These are phyloP conservation scores for Drosophila baimaii DNA, from an alignment of 1,140 invertebrate species.

Conservation along the genomic window DNA sequence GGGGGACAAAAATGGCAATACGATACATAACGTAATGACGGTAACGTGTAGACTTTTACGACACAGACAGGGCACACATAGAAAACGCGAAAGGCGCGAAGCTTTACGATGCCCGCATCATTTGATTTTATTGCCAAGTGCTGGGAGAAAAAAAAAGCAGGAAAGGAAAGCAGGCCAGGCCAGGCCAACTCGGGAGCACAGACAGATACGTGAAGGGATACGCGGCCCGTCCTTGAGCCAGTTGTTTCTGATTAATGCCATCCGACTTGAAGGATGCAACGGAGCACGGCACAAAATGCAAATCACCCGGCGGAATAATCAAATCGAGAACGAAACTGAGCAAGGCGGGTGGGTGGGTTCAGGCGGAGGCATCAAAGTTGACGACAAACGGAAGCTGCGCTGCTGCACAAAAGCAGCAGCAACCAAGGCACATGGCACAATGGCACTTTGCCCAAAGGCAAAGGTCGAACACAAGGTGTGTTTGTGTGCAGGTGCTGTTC, in stretches of 20 bases:
- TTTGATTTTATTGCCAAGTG: constrained; percentile 81
- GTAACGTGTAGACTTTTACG: constrained; percentile 73
- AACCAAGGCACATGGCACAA: constrained; percentile 37
- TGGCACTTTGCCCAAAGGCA: constrained; percentile 41
- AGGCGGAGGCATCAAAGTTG: constrained; percentile 63
- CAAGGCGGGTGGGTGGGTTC: constrained; percentile 35
- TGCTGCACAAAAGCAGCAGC: constrained; percentile 49
- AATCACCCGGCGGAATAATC: constrained; percentile 79
- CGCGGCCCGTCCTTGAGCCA: constrained; percentile 68
- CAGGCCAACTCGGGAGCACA: constrained; percentile 7
- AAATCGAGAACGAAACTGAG: constrained; percentile 65
- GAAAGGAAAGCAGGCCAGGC: background rate
- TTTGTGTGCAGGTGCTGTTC: constrained; percentile 1
- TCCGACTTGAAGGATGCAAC: constrained; percentile 68
- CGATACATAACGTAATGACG: constrained; percentile 63
- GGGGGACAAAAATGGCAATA: constrained; percentile 61
- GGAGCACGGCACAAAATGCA: constrained; percentile 70
- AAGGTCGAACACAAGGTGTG: constrained; percentile 11
- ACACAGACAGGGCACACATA: constrained; percentile 43
- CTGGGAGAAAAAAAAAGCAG: constrained; percentile 26
- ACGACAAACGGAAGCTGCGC: constrained; percentile 70
- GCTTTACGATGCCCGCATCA: constrained; percentile 81
- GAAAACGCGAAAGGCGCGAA: constrained; percentile 66
- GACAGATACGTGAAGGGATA: constrained; percentile 13
- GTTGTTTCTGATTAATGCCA: constrained; percentile 78